Percentiles rank a stretch among this genome's conserved stretches.
These are phyloP conservation scores for Hemicrepidius hirtus DNA, from an alignment of 2,888 invertebrate genomes.

Conservation along the genomic window DNA sequence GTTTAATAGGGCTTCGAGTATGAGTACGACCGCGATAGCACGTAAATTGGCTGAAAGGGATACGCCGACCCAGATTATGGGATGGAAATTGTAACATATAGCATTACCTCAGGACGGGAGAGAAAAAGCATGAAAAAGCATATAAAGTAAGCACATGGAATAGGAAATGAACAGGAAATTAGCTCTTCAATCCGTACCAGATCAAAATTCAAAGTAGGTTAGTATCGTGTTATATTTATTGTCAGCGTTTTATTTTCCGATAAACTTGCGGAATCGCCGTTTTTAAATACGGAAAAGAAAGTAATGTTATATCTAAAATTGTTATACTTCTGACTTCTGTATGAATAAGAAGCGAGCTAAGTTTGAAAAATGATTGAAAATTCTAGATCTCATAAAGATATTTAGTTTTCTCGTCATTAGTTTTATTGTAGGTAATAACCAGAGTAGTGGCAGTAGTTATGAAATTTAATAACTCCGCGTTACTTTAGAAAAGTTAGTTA, in stretches of 20 bases:
- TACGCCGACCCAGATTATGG: constrained; percentile 53
- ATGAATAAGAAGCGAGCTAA: too few species aligned
- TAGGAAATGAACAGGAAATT: constrained; percentile 49
- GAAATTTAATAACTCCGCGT: too few species aligned
- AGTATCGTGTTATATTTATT: constrained; percentile 35
- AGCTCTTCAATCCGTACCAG: constrained; percentile 42
- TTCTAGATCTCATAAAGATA: too few species aligned
- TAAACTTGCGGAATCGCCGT: neutral
- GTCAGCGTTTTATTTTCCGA: constrained; percentile 20
- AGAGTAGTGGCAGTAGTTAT: too few species aligned
- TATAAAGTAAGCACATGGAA: constrained; percentile 44
- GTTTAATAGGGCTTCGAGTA: constrained; percentile 49
- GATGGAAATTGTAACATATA: constrained; percentile 53
- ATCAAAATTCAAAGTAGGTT: constrained; percentile 40
- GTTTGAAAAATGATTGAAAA: too few species aligned
- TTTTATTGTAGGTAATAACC: too few species aligned
- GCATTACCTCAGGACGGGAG: constrained; percentile 39
- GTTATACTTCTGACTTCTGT: too few species aligned
- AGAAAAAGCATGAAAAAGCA: constrained; percentile 41
- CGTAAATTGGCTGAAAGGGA: constrained; percentile 55
- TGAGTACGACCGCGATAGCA: constrained; percentile 55
- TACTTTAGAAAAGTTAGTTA: too few species aligned
- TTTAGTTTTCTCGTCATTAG: too few species aligned
- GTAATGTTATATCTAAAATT: too few species aligned
- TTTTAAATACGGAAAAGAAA: too few species aligned